Evolutionary conservation across 2,888 invertebrate genomes (phyloP), one percentile per base, ranked within the genome.

Genomic region (Asteroscopus sphinx): DNA sequence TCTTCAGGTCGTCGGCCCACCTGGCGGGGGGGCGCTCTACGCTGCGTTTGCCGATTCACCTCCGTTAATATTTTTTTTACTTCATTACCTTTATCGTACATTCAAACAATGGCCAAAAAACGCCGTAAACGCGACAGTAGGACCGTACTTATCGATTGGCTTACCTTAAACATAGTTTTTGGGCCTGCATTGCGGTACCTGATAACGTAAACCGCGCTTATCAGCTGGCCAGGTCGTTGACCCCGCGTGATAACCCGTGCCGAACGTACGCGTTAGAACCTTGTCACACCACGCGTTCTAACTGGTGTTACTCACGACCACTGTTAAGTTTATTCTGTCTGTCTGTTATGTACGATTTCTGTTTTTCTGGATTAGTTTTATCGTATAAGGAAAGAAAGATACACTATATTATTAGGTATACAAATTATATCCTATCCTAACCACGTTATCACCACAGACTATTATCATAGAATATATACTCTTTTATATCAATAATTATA

Each of bases 131-230:
- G 32, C 5, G 36, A 42, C 41, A 26, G 33, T 53, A 33, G 17
- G 36, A 36, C 56, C 52, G 51, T 53, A 58, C 52, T 73, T 87
- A 87, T 90, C 80, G 89, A 88, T 90, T 86, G 33, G 75, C 71
- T 69, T 79, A 81, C 81, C 83, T 82, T 77, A 65, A 67, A 62
- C 77, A 78, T 77, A 79, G 79, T 87, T 89, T 90, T 88, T 75
- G 86, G 89, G 80, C 77, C 89, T 90, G 90, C 90, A 90, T 88
- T 91, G 90, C 91, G 89, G 85, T 90, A 88, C 83, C 83, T 88
- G 91, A 91, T 92, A 91, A 86, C 83, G 77, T 64, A 76, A 82
- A 82, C 80, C 79, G 80, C 73, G 75, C 77, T 77, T 91, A 91
- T 91, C 91, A 88, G 74, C 46, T 60, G 65, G 64, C 33, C 77